These are phyloP conservation scores for Ahaetulla prasina DNA, from an alignment of 2,113 vertebrate species.

Conservation along the genomic window DNA sequence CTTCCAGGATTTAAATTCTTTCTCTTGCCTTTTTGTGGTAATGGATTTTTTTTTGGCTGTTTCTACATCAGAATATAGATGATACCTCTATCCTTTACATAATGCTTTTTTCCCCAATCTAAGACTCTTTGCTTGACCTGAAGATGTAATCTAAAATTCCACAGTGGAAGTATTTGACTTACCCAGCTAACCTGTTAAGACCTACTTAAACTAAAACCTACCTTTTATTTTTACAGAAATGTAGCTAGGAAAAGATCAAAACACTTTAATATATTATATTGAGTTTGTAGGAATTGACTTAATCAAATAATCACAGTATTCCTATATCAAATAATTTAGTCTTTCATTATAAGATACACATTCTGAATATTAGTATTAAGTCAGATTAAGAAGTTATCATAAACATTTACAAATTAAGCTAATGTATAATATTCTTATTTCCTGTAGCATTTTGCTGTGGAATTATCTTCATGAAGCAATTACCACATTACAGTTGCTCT, in stretches of 20 bases:
- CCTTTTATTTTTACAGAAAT: not conserved
- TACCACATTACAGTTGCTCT: not conserved
- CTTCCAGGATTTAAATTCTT: not conserved
- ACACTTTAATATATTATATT: not conserved
- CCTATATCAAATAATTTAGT: not conserved
- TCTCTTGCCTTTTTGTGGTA: not conserved
- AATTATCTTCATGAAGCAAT: not conserved
- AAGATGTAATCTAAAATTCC: not conserved
- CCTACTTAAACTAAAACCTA: not conserved
- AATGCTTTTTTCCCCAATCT: not conserved
- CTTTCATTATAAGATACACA: not conserved
- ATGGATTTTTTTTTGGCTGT: not conserved
- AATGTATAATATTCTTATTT: not conserved
- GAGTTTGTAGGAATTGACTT: not conserved
- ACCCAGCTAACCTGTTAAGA: not conserved
- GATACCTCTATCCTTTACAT: not conserved
- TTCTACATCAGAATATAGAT: not conserved
- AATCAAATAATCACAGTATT: not conserved
- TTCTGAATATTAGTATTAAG: not conserved
- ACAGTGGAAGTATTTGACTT: not conserved
- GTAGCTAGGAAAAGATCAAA: not conserved
- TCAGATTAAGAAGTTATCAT: not conserved
- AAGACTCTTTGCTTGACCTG: not conserved
- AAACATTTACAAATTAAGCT: not conserved
- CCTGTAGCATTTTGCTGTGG: not conserved